A percentile compares a stretch with the other conserved stretches of the same genome.
Conservation (phyloP, 2,888 invertebrate species). For the Drosophila sordidapex region DNA sequence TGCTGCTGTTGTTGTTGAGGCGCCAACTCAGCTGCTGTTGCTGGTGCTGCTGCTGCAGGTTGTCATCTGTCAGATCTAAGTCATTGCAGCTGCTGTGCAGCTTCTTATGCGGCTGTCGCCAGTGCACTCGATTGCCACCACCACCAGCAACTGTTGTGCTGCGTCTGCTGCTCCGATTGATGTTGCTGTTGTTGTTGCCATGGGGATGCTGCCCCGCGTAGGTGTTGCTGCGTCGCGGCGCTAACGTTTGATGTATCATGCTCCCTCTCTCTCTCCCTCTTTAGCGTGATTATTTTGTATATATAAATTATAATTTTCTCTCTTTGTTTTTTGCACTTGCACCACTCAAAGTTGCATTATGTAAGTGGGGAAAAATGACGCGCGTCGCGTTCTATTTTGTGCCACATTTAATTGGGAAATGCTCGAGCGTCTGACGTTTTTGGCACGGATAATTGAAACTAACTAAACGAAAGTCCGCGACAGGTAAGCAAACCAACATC, state of each 20-base stretch:
- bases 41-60: slow-evolving; percentile 35
- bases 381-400: slow-evolving; percentile 42
- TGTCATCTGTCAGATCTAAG: slow-evolving; percentile 59
- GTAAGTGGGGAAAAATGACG: slow-evolving; percentile 41
- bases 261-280: not conserved
- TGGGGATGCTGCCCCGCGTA: slow-evolving; percentile 50
- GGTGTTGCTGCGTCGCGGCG: slow-evolving; percentile 68
- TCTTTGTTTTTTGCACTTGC: slow-evolving; percentile 25
- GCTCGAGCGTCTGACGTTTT: slow-evolving; percentile 60
- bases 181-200: slow-evolving; percentile 39
- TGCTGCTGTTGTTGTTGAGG: slow-evolving; percentile 21
- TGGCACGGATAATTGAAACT: slow-evolving; percentile 74
- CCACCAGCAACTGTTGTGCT: slow-evolving; percentile 5
- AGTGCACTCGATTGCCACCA: slow-evolving; percentile 37
- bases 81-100: slow-evolving; percentile 79
- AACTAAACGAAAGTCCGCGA: slow-evolving; percentile 53
- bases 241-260: slow-evolving; percentile 75
- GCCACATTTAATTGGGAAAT: slow-evolving; percentile 57
- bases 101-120: slow-evolving; percentile 58
- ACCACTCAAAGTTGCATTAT: slow-evolving; percentile 60
- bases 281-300: slow-evolving; percentile 11
- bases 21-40: slow-evolving; percentile 41
- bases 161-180: slow-evolving; percentile 17
- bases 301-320: slow-evolving; percentile 1
- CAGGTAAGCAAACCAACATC: slow-evolving; percentile 52